Evolutionary conservation across 2,113 vertebrate species (phyloP), one percentile per base, ranked within the genome.

Genomic region (Abramis brama): DNA sequence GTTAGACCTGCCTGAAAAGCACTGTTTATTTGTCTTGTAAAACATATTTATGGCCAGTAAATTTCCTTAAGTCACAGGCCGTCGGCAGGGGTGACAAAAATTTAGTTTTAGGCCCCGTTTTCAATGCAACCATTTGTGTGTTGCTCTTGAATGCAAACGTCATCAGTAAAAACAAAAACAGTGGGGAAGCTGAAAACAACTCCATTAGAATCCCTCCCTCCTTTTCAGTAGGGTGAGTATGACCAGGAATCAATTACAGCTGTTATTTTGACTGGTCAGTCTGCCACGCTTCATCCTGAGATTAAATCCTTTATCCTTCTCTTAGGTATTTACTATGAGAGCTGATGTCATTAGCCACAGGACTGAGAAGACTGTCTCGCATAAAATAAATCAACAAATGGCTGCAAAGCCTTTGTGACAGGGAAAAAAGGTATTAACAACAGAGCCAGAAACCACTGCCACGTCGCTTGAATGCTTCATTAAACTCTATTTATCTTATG

Each of bases 331-430:
- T 75, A 25, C 73, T 45, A 45, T 15, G 23, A 25, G 23, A 74
- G 66, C 71, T 74, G 11, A 74, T 74, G 73, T 47, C 73, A 47
- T 75, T 27, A 50, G 73, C 39, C 73, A 25, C 73, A 75, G 13
- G 21, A 64, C 62, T 27, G 73, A 75, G 12, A 75, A 13, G 3
- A 36, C 36, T 33, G 27, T 70, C 66, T 70, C 6, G 2, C 66
- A 21, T 19, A 19, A 70, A 47, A 75, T 27, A 15, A 47, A 47
- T 15, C 71, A 47, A 75, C 43, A 75, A 45, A 75, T 6, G 39
- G 21, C 19, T 11, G 21, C 39, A 73, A 45, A 73, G 70, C 70
- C 39, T 73, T 73, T 23, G 4, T 45, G 70, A 71, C 33, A 10
- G 68, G 19, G 21, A n/a, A 23, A 43, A 73, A 23, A 64, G 60